phyloP scores from a whole-genome alignment of 2,888 invertebrate species.

The Pammene fasciana region DNA sequence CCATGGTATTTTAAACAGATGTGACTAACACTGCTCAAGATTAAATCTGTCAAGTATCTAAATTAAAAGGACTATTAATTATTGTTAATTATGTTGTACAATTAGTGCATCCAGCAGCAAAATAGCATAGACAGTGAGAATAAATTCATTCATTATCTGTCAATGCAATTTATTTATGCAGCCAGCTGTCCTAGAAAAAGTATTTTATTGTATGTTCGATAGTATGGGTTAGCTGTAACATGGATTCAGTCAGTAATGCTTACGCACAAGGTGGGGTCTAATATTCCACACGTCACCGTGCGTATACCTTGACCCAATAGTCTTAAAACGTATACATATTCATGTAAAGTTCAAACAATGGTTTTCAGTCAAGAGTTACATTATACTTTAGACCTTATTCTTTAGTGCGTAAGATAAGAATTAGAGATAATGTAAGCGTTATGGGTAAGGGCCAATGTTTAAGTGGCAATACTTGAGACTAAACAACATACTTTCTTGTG shows the following conservation, averaged over 20 bases:
- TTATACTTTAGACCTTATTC: background rate
- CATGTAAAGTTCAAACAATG: conserved; percentile 33
- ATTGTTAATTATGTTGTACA: no score
- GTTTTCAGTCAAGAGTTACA: conserved; percentile 22
- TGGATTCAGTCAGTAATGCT: background rate
- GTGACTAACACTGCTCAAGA: no score
- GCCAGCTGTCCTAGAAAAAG: no score
- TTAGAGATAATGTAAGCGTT: background rate
- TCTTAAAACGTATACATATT: conserved; percentile 36
- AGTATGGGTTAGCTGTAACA: background rate
- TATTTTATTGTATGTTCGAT: no score
- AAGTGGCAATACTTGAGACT: conserved; percentile 6
- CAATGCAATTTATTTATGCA: no score
- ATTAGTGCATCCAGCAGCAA: no score
- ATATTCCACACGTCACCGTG: conserved; percentile 11
- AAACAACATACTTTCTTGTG: conserved; percentile 9
- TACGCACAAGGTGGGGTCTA: conserved; percentile 7
- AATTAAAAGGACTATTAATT: no score
- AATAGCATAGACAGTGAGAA: no score
- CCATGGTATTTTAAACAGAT: no score
- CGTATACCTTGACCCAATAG: conserved; percentile 39
- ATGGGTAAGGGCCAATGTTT: conserved; percentile 7
- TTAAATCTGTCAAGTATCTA: no score
- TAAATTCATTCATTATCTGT: no score
- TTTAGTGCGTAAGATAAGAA: background rate